Conservation (phyloP, 2,113 vertebrate species). For the Antechinus stuartii region DNA sequence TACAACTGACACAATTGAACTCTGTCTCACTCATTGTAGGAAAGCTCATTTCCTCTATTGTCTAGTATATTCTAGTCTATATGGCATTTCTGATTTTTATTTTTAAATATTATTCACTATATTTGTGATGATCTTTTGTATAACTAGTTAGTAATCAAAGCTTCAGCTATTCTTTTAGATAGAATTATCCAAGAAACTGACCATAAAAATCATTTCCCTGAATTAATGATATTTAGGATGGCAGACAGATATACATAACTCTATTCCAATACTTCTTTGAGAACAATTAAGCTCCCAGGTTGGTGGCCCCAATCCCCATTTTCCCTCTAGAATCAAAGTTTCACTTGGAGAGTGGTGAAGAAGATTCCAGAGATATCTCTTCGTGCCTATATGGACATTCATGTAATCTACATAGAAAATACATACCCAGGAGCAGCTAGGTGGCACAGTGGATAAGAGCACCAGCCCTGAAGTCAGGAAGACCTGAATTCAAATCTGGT, state of each 20-base stretch:
- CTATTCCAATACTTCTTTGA: background rate
- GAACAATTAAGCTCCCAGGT: background rate
- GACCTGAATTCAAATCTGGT: no score
- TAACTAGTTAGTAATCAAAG: background rate
- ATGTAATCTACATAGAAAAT: background rate
- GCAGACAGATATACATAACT: background rate
- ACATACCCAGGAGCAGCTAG: no score
- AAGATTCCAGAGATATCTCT: background rate
- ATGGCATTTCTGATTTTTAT: background rate
- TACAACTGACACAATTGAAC: no score
- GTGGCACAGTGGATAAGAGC: no score
- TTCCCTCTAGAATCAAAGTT: background rate
- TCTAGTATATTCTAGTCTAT: background rate
- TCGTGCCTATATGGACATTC: background rate
- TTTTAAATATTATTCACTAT: background rate
- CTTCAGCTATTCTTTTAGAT: background rate
- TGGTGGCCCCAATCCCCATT: background rate
- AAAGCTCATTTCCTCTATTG: background rate
- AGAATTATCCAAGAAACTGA: background rate
- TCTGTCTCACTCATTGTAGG: no score
- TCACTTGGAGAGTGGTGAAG: background rate
- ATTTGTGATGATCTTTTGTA: background rate
- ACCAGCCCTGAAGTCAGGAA: no score
- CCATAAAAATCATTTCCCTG: background rate
- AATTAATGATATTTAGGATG: background rate